phyloP scores from a whole-genome alignment of 64 coral and sea anemone species.

The Montipora sp. region DNA sequence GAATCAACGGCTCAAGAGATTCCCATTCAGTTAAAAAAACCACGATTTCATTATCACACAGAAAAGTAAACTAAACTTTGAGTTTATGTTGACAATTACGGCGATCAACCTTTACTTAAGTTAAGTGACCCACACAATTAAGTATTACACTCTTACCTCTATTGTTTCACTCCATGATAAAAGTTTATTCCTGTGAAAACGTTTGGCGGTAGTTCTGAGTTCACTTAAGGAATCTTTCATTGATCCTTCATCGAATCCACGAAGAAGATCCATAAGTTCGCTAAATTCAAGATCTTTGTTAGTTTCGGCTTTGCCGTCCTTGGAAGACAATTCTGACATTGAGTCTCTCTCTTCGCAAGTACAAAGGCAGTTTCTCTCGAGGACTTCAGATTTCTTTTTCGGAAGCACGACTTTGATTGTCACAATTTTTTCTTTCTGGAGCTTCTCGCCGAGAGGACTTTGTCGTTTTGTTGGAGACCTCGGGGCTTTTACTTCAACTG shows the following conservation, averaged over 20 bases:
- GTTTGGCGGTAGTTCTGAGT: slow-evolving; percentile 3
- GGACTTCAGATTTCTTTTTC: slow-evolving; percentile 10
- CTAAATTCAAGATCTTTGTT: slow-evolving; percentile 15
- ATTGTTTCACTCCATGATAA: slow-evolving; percentile 4
- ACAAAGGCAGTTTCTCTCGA: slow-evolving; percentile 55
- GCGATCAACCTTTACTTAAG: not conserved
- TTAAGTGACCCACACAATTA: not conserved
- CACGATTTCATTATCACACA: not conserved
- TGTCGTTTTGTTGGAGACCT: slow-evolving; percentile 1
- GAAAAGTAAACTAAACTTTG: no score
- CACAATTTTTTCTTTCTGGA: slow-evolving; percentile 41
- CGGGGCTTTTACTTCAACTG: not conserved
- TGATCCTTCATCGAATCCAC: not conserved
- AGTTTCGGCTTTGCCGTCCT: not conserved
- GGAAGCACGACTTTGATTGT: slow-evolving; percentile 52
- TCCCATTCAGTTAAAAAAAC: not conserved
- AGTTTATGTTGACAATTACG: no score
- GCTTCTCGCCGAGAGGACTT: not conserved
- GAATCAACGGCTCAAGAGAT: not conserved
- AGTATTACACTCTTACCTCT: not conserved
- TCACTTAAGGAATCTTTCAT: not conserved
- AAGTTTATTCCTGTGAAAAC: slow-evolving; percentile 15
- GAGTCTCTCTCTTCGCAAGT: slow-evolving; percentile 1
- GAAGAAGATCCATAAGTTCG: slow-evolving; percentile 24
- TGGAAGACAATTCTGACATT: not conserved